phyloP scores from a whole-genome alignment of 2,888 invertebrate species.

The Callyntrura sp. region DNA sequence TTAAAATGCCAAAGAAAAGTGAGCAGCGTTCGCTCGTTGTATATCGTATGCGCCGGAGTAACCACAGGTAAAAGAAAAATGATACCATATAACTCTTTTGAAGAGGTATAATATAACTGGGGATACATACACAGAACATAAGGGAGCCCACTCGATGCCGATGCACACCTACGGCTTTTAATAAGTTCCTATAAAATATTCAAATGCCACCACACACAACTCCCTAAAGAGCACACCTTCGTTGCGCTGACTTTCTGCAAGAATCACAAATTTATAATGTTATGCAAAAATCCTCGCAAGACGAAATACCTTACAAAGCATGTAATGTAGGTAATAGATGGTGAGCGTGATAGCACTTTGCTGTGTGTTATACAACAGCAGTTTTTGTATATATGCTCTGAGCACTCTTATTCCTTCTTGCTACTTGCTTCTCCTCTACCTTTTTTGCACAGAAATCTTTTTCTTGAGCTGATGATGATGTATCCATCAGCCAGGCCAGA shows the following conservation, averaged over 20 bases:
- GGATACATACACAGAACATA: neutral
- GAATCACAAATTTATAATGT: slow-evolving; percentile 12
- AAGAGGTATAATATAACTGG: neutral
- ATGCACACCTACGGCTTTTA: slow-evolving; percentile 13
- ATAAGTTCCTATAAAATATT: slow-evolving; percentile 60
- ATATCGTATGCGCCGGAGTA: neutral
- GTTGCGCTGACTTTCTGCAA: slow-evolving; percentile 18
- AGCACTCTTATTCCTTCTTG: neutral
- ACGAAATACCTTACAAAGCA: neutral
- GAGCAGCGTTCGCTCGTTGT: neutral
- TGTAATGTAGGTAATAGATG: neutral
- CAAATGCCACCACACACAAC: slow-evolving; percentile 52
- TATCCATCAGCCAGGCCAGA: too few relatives aligned
- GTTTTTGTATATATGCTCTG: neutral
- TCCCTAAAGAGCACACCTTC: slow-evolving; percentile 9
- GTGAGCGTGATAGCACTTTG: neutral
- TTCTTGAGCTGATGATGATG: neutral
- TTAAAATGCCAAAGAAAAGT: neutral
- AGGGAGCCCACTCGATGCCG: neutral
- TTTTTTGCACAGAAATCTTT: neutral
- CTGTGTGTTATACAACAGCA: neutral
- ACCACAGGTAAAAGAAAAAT: neutral
- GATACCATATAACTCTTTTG: neutral
- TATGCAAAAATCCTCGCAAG: neutral
- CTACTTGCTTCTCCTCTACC: neutral